Evolutionary conservation across 2,888 invertebrate genomes (phyloP), one percentile per base, ranked within the genome.

Genomic region (Zaprionus lineosus): DNA sequence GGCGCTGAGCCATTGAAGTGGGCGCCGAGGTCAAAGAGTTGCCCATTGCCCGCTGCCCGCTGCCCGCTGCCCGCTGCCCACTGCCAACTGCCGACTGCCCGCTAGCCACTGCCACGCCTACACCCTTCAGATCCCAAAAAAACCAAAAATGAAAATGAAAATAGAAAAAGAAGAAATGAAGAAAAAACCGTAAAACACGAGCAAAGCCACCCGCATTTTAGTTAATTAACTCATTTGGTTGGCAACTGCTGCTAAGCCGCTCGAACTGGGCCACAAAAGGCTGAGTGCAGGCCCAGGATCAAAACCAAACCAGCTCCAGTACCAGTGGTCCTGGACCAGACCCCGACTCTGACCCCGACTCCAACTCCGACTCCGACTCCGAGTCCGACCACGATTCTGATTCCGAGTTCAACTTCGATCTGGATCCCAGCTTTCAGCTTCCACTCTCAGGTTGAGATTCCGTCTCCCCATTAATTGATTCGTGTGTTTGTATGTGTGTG

Each of bases 191-290:
- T 65, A 44, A 79, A 74, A 44, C 33, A 61, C 34, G 46, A 47
- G 77, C 74, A 87, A 85, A 86, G 81, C 85, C 82, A 82, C 89
- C 89, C 89, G 89, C 89, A 89, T 89, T 89, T 89, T 89, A 89
- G 88, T 89, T 89, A 89, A 89, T 89, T 89, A 89, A 89, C 88
- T 89, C 88, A 88, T 89, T 89, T 88, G 87, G 84, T 86, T 85
- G 84, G 78, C 84, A 77, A 77, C 78, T 76, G 72, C 77, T 72
- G 84, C 78, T 67, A 77, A 74, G 74, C 82, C 67, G 57, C 59
- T 72, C 64, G 72, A 74, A 74, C 63, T 75, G 76, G 67, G 76
- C 75, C 75, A 75, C 73, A 61, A 64, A 58, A 62, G 50, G 33
- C 34, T 40, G 28, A 50, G 63, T 21, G 19, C 33, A 36, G 33